Conservation (phyloP, 2,888 invertebrate genomes). For the Crematogaster levior region DNA sequence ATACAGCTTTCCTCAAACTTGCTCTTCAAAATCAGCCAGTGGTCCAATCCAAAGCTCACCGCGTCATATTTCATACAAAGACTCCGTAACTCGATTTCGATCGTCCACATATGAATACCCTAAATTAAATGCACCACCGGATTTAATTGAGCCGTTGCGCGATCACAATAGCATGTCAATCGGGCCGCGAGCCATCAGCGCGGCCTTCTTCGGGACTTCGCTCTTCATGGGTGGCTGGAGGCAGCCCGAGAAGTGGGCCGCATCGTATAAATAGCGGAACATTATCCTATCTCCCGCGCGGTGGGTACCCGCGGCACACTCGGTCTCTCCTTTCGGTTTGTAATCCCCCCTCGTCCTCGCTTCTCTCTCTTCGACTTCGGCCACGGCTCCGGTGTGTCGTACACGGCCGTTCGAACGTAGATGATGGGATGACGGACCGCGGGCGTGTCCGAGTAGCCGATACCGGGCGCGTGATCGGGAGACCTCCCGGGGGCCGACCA, state of each 20-base stretch:
- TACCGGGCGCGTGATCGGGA: conserved; percentile 83
- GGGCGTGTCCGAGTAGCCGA: conserved; percentile 84
- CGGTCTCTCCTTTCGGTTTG: conserved; percentile 13
- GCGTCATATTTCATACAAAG: no score
- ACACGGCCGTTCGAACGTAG: conserved; percentile 70
- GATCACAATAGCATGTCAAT: conserved; percentile 41
- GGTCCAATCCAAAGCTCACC: neutral
- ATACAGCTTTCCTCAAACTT: neutral
- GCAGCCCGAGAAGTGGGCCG: conserved; percentile 57
- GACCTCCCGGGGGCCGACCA: conserved; percentile 85
- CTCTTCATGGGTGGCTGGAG: conserved; percentile 71
- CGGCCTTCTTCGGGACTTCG: conserved; percentile 1
- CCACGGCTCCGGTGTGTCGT: conserved; percentile 65
- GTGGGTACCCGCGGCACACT: conserved; percentile 37
- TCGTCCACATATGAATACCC: neutral
- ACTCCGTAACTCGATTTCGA: neutral
- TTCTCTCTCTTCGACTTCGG: conserved; percentile 5
- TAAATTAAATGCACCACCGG: neutral
- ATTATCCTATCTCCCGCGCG: conserved; percentile 70
- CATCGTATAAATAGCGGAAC: conserved; percentile 73
- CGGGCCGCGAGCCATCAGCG: conserved; percentile 28
- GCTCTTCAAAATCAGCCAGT: neutral
- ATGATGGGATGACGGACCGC: conserved; percentile 83
- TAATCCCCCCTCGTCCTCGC: conserved; percentile 20
- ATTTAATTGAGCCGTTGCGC: conserved; percentile 35